These are phyloP conservation scores for Ctenodactylus gundi DNA, from an alignment of 2,113 vertebrate species.

Conservation along the genomic window DNA sequence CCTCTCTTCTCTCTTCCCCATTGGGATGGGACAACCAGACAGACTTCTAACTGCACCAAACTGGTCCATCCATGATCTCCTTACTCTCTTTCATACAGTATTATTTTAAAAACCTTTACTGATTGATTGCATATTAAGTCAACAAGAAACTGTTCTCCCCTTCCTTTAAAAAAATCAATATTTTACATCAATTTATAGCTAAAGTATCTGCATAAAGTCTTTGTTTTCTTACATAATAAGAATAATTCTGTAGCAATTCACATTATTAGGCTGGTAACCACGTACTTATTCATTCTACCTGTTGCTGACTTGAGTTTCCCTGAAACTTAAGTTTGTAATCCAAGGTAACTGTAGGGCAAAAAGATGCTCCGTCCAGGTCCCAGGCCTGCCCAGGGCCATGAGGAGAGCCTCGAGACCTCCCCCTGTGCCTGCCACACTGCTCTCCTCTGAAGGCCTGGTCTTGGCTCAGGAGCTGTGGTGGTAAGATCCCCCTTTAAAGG, in stretches of 20 bases:
- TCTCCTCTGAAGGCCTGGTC: background rate
- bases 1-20: background rate
- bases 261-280: conserved; percentile 81
- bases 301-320: conserved; percentile 84
- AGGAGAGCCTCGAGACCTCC: background rate
- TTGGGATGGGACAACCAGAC: conserved; percentile 8
- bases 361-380: background rate
- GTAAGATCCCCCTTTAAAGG: background rate
- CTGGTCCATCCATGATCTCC: background rate
- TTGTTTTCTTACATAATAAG: conserved; percentile 78
- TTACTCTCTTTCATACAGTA: conserved; percentile 28
- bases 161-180: conserved; percentile 74
- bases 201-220: conserved; percentile 87
- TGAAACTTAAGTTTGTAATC: conserved; percentile 82
- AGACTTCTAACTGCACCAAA: background rate
- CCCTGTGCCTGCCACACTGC: conserved; percentile 40
- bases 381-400: background rate
- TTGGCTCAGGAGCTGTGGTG: background rate
- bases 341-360: conserved; percentile 67
- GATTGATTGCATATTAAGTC: conserved; percentile 83
- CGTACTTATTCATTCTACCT: conserved; percentile 80
- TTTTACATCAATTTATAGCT: conserved; percentile 81
- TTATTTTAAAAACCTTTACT: conserved; percentile 63
- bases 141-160: conserved; percentile 71
- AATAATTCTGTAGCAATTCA: conserved; percentile 78